Evolutionary conservation across 2,797 vertebrate species (phyloP), one percentile per base, ranked within the genome.

Genomic region (Halcyon leucocephala): DNA sequence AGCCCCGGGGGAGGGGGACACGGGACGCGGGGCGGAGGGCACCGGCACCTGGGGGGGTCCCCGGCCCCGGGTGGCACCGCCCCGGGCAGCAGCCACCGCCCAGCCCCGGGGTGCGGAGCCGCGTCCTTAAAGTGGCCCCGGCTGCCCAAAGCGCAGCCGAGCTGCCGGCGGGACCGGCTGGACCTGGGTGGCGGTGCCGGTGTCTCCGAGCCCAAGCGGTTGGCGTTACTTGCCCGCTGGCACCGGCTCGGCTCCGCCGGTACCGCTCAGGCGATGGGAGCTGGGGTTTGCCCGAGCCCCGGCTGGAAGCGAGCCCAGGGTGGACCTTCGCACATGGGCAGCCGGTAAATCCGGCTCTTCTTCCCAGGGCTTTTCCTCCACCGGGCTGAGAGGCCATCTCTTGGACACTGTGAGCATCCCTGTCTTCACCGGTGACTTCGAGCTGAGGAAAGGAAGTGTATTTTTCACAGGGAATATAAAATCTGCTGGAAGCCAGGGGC

Each of bases 281-380:
- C 5, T 8, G 1, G 19, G 7, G 22, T 31, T 54, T 28, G 4
- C 74, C 21, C 24, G 10, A 3, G 5, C 48, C 52, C 44, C 18
- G 6, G 6, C 17, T 5, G 41, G 14, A 6, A 33, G 37, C 12
- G 10, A 67, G 25, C 37, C 8, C 46, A 0, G 26, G 12, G 19
- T 2, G 37, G 22, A 13, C 2, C 42, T 4, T 0, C 0, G 1
- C 9, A 17, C 70, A 1, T 2, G 62, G 39, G 29, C 28, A 21
- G 35, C n/a, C 22, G n/a, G 20, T 26, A 65, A 69, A 76, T 5
- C 73, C 46, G 10, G 49, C 39, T 58, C 33, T 12, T 13, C 37
- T 13, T 6, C 16, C 20, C 46, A 2, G 17, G 39, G 71, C 13
- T 79, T 28, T 7, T 29, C 2, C 52, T n/a, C 26, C 26, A 0